Percentiles rank a stretch among this genome's conserved stretches.
phyloP scores from a whole-genome alignment of 2,888 invertebrate genomes.

The Lysandra bellargus region DNA sequence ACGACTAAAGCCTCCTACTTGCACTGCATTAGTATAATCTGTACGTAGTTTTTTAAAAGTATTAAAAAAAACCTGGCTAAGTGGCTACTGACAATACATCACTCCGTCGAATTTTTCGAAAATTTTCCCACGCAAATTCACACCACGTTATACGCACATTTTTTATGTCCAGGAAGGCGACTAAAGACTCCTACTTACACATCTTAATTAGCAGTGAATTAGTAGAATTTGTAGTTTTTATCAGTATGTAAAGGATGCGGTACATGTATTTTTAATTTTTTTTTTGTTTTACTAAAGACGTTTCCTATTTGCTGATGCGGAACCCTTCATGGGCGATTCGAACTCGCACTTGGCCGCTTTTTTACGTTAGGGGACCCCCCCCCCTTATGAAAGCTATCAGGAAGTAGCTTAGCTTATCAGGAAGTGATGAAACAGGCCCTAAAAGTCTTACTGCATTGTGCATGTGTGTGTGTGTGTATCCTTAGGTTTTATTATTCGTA shows the following conservation, averaged over 20 bases:
- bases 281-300: too few species aligned
- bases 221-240: not conserved
- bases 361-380: too few species aligned
- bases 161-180: not conserved
- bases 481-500: too few species aligned
- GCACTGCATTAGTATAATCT: not conserved
- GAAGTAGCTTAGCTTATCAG: too few species aligned
- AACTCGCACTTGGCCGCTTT: too few species aligned
- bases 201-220: not conserved
- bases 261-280: too few species aligned
- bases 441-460: too few species aligned
- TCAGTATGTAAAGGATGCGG: not conserved
- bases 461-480: too few species aligned
- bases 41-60: not conserved
- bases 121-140: not conserved
- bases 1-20: not conserved
- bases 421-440: too few species aligned
- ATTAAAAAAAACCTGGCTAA: not conserved
- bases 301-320: too few species aligned
- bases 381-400: too few species aligned
- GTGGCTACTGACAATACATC: not conserved
- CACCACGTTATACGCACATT: not conserved
- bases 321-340: too few species aligned
- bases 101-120: not conserved
- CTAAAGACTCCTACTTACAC: not conserved